phyloP scores from a whole-genome alignment of 2,797 vertebrate species.

The Siniperca undulata region DNA sequence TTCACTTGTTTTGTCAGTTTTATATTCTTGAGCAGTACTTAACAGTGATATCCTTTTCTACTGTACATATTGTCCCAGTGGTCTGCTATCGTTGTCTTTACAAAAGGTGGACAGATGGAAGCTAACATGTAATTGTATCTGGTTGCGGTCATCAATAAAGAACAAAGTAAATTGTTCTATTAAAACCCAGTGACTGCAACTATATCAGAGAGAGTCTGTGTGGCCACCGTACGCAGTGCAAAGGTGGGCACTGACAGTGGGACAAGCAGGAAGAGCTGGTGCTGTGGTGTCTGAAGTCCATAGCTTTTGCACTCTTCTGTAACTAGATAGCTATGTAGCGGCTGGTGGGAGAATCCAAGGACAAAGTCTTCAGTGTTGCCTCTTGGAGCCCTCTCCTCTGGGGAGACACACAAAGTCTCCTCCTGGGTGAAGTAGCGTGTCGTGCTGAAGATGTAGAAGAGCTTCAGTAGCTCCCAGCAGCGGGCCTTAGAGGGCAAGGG shows the following conservation, averaged over 20 bases:
- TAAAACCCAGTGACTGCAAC: constrained; percentile 81
- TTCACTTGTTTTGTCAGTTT: constrained; percentile 8
- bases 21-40: not conserved
- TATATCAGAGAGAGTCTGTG: constrained; percentile 85
- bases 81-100: not conserved
- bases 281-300: constrained; percentile 85
- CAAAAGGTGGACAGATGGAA: not conserved
- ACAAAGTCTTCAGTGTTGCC: constrained; percentile 80
- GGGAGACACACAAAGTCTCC: constrained; percentile 52
- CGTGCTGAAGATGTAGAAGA: constrained; percentile 87
- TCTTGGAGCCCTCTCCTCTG: constrained; percentile 61
- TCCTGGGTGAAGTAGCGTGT: constrained; percentile 87
- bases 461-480: constrained; percentile 87
- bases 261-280: constrained; percentile 88
- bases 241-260: constrained; percentile 88
- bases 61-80: not conserved
- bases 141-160: not conserved
- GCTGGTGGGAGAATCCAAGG: constrained; percentile 82
- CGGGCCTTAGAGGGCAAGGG: constrained; percentile 71
- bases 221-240: constrained; percentile 85
- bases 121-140: not conserved
- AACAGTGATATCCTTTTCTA: not conserved
- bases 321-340: constrained; percentile 90
- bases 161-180: constrained; percentile 11
- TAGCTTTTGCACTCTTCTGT: constrained; percentile 87